Evolutionary conservation across 2,797 vertebrate genomes (phyloP).

Genomic region (Melanotaenia parkinsoni): DNA sequence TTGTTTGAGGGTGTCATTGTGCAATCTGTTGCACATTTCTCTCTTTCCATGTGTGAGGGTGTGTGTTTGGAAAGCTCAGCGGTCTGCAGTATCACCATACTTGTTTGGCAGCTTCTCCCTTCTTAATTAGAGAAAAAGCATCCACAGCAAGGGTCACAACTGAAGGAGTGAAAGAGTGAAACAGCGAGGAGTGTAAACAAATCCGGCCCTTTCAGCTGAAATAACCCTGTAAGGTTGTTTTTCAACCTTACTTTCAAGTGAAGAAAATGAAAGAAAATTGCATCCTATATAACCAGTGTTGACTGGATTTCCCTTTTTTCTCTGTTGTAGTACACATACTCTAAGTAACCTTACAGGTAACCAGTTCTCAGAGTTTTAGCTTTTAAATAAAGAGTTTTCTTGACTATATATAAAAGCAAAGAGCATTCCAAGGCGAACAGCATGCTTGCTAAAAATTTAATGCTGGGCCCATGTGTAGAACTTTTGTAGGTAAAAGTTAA

Average conservation of each 20-base stretch:
- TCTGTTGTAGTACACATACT: neutral
- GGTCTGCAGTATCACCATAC: conserved; percentile 65
- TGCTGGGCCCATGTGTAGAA: conserved; percentile 40
- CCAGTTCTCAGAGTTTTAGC: conserved; percentile 7
- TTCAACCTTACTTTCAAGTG: conserved; percentile 8
- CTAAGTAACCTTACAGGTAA: conserved; percentile 18
- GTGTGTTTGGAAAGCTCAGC: conserved; percentile 45
- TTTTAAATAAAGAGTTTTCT: conserved; percentile 37
- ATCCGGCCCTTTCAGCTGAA: conserved; percentile 19
- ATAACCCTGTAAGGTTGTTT: conserved; percentile 33
- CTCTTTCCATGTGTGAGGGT: neutral
- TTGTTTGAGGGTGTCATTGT: conserved; percentile 60
- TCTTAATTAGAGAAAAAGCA: conserved; percentile 80
- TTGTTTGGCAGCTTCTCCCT: conserved; percentile 73
- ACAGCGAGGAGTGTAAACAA: conserved; percentile 33
- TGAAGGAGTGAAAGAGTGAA: conserved; percentile 46
- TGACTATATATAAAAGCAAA: conserved; percentile 50
- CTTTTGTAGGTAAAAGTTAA: conserved; percentile 53
- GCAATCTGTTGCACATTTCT: conserved; percentile 44
- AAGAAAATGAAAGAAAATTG: conserved; percentile 6
- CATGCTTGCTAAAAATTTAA: conserved; percentile 57
- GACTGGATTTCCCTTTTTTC: conserved; percentile 6
- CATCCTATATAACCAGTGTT: neutral
- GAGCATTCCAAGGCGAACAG: conserved; percentile 19
- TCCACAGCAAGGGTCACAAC: conserved; percentile 70